Percentiles rank a stretch among this genome's conserved stretches.
Conservation (phyloP, 2,797 vertebrate species). For the Cirrhinus mrigala region DNA sequence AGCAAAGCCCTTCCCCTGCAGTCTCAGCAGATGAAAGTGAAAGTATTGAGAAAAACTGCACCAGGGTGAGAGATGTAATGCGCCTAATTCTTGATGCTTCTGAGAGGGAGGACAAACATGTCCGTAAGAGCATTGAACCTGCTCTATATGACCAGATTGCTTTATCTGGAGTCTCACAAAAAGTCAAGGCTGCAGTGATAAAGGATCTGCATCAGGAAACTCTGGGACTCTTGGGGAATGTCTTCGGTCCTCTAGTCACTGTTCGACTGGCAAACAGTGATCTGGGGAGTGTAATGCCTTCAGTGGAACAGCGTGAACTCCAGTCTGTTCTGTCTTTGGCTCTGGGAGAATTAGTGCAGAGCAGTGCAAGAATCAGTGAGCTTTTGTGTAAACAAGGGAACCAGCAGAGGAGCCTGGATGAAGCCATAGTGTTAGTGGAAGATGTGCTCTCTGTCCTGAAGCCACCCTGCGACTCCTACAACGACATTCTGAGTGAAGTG, state of each 20-base stretch:
- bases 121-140: neutral
- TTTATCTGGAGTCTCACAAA: neutral
- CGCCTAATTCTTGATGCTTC: neutral
- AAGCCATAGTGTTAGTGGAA: neutral
- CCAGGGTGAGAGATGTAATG: neutral
- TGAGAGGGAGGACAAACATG: neutral
- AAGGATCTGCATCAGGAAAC: neutral
- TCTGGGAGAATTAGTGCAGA: neutral
- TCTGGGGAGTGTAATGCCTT: constrained; percentile 5
- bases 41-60: neutral
- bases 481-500: neutral
- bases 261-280: neutral
- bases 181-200: neutral
- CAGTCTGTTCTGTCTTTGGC: neutral
- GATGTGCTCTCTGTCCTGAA: constrained; percentile 1
- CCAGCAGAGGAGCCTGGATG: neutral
- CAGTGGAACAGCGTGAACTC: neutral
- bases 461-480: neutral
- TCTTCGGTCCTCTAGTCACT: neutral
- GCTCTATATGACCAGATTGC: neutral
- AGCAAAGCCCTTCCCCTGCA: neutral
- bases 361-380: neutral
- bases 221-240: neutral
- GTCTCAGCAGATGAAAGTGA: neutral
- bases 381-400: neutral